A percentile compares a stretch with the other conserved stretches of the same genome.
Evolutionary conservation across 2,797 vertebrate species (phyloP).

Genomic region (Lagorchestes hirsutus): DNA sequence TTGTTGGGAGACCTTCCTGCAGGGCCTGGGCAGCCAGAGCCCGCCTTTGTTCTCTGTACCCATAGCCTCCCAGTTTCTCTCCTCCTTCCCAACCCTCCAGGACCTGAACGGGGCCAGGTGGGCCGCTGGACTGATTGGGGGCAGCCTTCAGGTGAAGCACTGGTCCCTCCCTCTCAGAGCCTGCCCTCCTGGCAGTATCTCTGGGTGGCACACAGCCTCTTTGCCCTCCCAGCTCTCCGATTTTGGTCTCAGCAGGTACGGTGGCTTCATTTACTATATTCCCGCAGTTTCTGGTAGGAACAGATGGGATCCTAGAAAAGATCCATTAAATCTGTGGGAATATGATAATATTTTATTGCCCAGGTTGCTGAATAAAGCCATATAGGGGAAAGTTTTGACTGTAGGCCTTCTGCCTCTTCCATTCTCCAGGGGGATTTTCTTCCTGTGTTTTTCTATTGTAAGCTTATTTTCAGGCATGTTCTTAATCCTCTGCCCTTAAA

Average conservation of each 20-base stretch:
- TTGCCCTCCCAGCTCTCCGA: neutral
- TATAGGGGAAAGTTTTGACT: neutral
- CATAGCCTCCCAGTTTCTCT: neutral
- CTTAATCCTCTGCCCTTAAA: conserved; percentile 21
- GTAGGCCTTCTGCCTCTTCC: conserved; percentile 15
- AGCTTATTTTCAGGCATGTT: conserved; percentile 37
- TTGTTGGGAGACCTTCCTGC: no score
- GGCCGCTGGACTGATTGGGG: no score
- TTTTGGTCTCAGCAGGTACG: conserved; percentile 18
- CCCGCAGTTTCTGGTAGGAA: conserved; percentile 49
- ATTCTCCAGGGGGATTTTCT: conserved; percentile 30
- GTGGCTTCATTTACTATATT: conserved; percentile 17
- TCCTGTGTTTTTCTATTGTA: neutral
- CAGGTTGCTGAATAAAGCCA: conserved; percentile 23
- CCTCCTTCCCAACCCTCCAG: neutral
- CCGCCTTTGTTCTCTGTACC: no score
- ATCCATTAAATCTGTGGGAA: neutral
- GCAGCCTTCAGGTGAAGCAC: no score
- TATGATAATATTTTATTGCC: conserved; percentile 42
- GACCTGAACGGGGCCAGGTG: neutral
- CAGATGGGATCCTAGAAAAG: conserved; percentile 64
- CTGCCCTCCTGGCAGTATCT: neutral
- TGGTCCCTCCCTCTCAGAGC: neutral
- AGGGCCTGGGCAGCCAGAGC: no score
- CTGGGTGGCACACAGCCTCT: neutral